Conservation (phyloP, 2,888 invertebrate species). For the Hoplodrina blanda region DNA sequence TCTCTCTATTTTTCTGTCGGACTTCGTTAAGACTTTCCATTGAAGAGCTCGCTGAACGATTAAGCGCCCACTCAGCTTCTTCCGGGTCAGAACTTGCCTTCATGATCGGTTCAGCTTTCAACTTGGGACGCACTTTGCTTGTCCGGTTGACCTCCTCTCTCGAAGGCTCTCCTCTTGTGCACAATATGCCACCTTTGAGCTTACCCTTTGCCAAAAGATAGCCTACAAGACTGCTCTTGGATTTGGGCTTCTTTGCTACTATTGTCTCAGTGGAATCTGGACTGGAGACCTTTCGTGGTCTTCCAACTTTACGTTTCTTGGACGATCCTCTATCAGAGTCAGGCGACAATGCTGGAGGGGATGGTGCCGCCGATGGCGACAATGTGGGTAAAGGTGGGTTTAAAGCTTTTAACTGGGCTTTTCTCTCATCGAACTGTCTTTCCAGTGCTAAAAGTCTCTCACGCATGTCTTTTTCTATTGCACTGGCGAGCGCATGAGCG, state of each 20-base stretch:
- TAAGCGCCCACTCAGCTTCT: constrained; percentile 85
- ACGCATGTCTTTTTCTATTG: constrained; percentile 95
- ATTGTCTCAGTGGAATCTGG: constrained; percentile 94
- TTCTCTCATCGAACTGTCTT: constrained; percentile 95
- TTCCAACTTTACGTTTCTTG: constrained; percentile 95
- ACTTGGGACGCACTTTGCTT: constrained; percentile 93
- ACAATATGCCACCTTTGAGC: constrained; percentile 88
- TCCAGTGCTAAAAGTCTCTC: constrained; percentile 95
- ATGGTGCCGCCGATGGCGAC: constrained; percentile 84
- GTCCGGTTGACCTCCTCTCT: constrained; percentile 86
- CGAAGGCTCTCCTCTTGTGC: constrained; percentile 89
- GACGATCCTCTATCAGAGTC: constrained; percentile 90
- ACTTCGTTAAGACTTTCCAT: constrained; percentile 90
- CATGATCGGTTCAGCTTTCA: constrained; percentile 93
- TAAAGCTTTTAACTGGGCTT: constrained; percentile 94
- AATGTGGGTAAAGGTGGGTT: constrained; percentile 89
- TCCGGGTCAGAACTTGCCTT: constrained; percentile 91
- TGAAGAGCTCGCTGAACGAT: constrained; percentile 88
- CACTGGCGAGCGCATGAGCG: constrained; percentile 92
- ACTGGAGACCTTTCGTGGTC: constrained; percentile 93
- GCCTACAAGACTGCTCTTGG: constrained; percentile 92
- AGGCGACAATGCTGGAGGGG: constrained; percentile 86
- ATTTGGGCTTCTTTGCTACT: constrained; percentile 95
- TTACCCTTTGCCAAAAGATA: constrained; percentile 92
- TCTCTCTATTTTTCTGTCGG: constrained; percentile 87